Percentiles rank a stretch among this genome's conserved stretches.
These are phyloP conservation scores for Papilio protenor DNA, from an alignment of 2,888 invertebrate genomes.

Conservation along the genomic window DNA sequence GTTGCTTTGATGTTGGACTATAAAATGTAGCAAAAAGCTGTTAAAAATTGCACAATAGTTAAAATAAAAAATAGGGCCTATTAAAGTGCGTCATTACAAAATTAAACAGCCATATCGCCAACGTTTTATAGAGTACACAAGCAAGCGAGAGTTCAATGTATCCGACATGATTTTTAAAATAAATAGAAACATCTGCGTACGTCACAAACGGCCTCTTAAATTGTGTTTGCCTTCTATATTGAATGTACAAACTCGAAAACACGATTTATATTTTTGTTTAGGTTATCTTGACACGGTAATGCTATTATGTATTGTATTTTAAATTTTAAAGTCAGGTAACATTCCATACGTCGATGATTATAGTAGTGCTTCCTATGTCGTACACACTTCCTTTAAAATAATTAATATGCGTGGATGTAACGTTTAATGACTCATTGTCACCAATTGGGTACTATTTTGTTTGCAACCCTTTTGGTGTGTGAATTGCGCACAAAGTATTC, in stretches of 20 bases:
- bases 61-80: background rate
- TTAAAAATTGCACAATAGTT: background rate
- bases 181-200: slow-evolving; percentile 6
- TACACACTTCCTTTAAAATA: slow-evolving; percentile 42
- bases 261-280: background rate
- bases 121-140: background rate
- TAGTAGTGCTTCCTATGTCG: slow-evolving; percentile 35
- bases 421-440: slow-evolving; percentile 38
- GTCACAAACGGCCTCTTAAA: background rate
- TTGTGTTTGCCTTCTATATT: background rate
- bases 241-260: background rate
- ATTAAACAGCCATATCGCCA: background rate
- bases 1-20: background rate
- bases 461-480: slow-evolving; percentile 9
- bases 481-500: background rate
- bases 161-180: slow-evolving; percentile 2
- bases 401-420: slow-evolving; percentile 43
- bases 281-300: background rate
- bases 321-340: slow-evolving; percentile 8
- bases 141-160: slow-evolving; percentile 1
- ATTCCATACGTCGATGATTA: slow-evolving; percentile 3
- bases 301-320: background rate
- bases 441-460: slow-evolving; percentile 23
- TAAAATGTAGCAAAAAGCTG: background rate
- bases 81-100: background rate